Evolutionary conservation across 1,140 invertebrate species (phyloP), one percentile per base, ranked within the genome.

Genomic region (Drepana arcuata): DNA sequence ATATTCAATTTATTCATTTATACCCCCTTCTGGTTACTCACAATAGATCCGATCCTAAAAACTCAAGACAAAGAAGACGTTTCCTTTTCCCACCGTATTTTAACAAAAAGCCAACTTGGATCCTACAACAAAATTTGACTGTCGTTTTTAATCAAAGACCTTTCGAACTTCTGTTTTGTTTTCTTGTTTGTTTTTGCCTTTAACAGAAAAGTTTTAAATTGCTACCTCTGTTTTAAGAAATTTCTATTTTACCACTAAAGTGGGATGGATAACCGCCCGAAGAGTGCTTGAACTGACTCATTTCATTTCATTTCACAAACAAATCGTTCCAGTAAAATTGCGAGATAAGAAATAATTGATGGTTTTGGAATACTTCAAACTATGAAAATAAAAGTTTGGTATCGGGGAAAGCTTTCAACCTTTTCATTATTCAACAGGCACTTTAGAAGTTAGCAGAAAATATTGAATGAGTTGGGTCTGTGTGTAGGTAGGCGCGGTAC

Each of bases 201-300:
- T 50, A 30, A 63, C 47, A 53, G 45, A 51, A 65, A 65, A 61
- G 48, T 61, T 61, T 59, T 57, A 54, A 60, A 61, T 64, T 51
- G 49, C 37, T 48, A 43, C 34, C 48, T 52, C 37, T 48, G 37
- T 44, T 47, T 34, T n/a, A n/a, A n/a, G n/a, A n/a, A n/a, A 23
- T 38, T 32, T 30, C 30, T 14, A 23, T 27, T 15, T 26, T 34
- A 16, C 15, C 35, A 31, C 25, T 3, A 11, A 30, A 33, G 30
- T 29, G n/a, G n/a, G n/a, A n/a, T n/a, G n/a, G n/a, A n/a, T n/a
- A n/a, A n/a, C n/a, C n/a, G n/a, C n/a, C n/a, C n/a, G n/a, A n/a
- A n/a, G n/a, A n/a, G n/a, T n/a, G n/a, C n/a, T n/a, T n/a, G n/a
- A n/a, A n/a, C n/a, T n/a, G n/a, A n/a, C n/a, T n/a, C n/a, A n/a